Evolutionary conservation across 2,888 invertebrate species (phyloP).

Genomic region (Lasioglossum leucozonium): DNA sequence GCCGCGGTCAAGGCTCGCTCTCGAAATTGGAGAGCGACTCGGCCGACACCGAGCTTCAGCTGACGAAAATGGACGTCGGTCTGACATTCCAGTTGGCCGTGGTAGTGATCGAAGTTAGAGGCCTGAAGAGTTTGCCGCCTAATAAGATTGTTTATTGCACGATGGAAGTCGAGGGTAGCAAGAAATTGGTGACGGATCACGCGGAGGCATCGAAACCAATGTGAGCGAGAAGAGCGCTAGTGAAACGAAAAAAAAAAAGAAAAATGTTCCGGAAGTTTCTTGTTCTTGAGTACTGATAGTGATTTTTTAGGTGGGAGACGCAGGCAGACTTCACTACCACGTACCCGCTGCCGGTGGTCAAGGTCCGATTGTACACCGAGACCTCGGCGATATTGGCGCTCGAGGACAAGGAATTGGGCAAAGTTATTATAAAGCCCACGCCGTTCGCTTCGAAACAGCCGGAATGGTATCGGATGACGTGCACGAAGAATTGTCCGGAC

Average conservation of each 20-base stretch:
- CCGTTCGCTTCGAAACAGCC: slow-evolving; percentile 96
- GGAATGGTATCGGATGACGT: slow-evolving; percentile 99
- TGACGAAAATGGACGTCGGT: slow-evolving; percentile 99
- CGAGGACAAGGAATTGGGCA: slow-evolving; percentile 99
- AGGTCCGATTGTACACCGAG: slow-evolving; percentile 98
- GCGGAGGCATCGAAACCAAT: slow-evolving; percentile 99
- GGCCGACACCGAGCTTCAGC: slow-evolving; percentile 97
- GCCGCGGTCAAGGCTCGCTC: slow-evolving; percentile 94
- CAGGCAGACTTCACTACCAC: slow-evolving; percentile 99
- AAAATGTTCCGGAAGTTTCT: too few species aligned
- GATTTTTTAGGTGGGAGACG: slow-evolving; percentile 95
- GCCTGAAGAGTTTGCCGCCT: slow-evolving; percentile 97
- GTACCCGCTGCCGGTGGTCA: slow-evolving; percentile 98
- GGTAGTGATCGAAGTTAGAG: slow-evolving; percentile 99
- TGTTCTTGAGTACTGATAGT: too few species aligned
- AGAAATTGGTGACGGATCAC: slow-evolving; percentile 99
- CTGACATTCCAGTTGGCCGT: slow-evolving; percentile 98
- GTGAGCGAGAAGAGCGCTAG: slow-evolving; percentile 87
- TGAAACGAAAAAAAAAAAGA: too few species aligned
- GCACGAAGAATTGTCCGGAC: slow-evolving; percentile 97
- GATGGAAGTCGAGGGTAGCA: slow-evolving; percentile 99
- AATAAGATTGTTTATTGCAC: slow-evolving; percentile 99
- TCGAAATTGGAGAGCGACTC: slow-evolving; percentile 97
- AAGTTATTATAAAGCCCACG: slow-evolving; percentile 94
- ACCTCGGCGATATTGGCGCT: slow-evolving; percentile 98